phyloP scores from a whole-genome alignment of 2,797 vertebrate genomes.

The Crocidura indochinensis region DNA sequence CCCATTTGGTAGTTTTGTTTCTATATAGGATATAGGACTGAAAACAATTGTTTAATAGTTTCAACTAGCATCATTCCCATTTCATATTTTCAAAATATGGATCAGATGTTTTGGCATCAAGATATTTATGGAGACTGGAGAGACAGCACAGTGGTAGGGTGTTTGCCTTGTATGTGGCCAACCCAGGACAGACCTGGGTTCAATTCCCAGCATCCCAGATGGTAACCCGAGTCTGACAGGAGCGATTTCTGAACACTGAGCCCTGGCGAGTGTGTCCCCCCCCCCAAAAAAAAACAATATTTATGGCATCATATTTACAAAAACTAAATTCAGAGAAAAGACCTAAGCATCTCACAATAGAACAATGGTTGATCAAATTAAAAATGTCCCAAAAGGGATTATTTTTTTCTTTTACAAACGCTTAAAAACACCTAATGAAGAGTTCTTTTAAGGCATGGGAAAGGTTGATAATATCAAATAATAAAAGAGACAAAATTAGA shows the following conservation, averaged over 20 bases:
- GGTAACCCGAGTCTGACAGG: no score
- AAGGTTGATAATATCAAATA: slow-evolving; percentile 41
- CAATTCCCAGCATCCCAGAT: no score
- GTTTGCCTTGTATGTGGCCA: no score
- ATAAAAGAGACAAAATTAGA: slow-evolving; percentile 43
- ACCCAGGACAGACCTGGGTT: no score
- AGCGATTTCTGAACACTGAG: no score
- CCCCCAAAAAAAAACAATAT: not conserved
- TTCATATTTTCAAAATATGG: slow-evolving; percentile 61
- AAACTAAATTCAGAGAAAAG: slow-evolving; percentile 51
- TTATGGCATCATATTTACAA: slow-evolving; percentile 32
- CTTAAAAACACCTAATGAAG: slow-evolving; percentile 63
- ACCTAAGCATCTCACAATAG: slow-evolving; percentile 27
- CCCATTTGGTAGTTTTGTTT: slow-evolving; percentile 36
- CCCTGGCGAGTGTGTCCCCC: no score
- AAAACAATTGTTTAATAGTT: slow-evolving; percentile 69
- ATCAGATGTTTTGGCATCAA: slow-evolving; percentile 52
- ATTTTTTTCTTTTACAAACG: not conserved
- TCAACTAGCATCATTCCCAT: slow-evolving; percentile 59
- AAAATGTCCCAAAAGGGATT: not conserved
- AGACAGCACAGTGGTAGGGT: no score
- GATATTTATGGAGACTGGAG: not conserved
- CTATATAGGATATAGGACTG: not conserved
- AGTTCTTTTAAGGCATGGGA: slow-evolving; percentile 36
- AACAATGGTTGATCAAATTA: slow-evolving; percentile 36